These are phyloP conservation scores for Lagodon rhomboides DNA, from an alignment of 2,797 vertebrate genomes.

Conservation along the genomic window DNA sequence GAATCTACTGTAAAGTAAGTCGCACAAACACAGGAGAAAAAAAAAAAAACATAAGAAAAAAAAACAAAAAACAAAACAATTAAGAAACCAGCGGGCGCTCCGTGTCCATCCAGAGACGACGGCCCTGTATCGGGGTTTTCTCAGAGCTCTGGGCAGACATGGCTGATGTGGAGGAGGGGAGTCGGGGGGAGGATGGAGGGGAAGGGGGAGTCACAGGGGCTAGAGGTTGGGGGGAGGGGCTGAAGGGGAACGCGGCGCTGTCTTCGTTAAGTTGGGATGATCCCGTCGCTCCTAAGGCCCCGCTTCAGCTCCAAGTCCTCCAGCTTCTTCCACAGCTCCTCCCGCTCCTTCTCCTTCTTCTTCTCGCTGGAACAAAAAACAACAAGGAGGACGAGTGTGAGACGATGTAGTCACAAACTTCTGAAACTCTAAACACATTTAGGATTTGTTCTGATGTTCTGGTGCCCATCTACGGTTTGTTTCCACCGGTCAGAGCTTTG, in stretches of 20 bases:
- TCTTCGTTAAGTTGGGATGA: constrained; percentile 98
- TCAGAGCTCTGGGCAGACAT: constrained; percentile 90
- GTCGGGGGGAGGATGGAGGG: constrained; percentile 77
- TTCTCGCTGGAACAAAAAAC: constrained; percentile 89
- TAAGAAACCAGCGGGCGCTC: constrained; percentile 85
- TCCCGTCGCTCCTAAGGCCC: constrained; percentile 96
- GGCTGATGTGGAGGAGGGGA: constrained; percentile 79
- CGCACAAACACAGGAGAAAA: constrained; percentile 92
- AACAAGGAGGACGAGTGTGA: constrained; percentile 1
- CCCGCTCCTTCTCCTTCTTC: constrained; percentile 98
- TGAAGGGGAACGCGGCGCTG: constrained; percentile 62
- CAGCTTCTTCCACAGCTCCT: constrained; percentile 99
- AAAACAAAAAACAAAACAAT: constrained; percentile 81
- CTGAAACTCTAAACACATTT: too few species aligned
- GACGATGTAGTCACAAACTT: too few species aligned
- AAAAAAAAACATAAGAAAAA: constrained; percentile 47
- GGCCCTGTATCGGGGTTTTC: constrained; percentile 73
- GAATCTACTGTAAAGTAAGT: constrained; percentile 98
- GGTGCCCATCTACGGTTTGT: too few species aligned
- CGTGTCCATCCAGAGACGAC: constrained; percentile 90
- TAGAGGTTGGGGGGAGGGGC: constrained; percentile 16
- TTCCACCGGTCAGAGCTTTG: too few species aligned
- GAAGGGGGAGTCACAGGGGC: constrained; percentile 46
- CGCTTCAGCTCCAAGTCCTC: constrained; percentile 99
- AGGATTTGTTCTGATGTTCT: too few species aligned